These are phyloP conservation scores for Heliocidaris tuberculata DNA, from an alignment of 35 echinoderm and acorn worm genomes.

Conservation along the genomic window DNA sequence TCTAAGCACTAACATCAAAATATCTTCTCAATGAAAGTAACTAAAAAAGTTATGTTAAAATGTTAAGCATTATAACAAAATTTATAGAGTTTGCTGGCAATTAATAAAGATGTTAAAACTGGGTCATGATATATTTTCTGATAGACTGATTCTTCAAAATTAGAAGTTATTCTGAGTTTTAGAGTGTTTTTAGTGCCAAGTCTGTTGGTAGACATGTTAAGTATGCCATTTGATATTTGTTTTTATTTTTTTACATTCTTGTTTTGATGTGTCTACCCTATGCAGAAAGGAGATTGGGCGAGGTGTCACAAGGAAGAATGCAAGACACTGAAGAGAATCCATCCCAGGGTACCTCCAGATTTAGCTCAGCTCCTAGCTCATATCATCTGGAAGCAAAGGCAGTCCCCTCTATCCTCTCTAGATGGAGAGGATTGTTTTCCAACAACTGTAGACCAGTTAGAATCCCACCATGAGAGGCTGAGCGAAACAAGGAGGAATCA, in stretches of 20 bases:
- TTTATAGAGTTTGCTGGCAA: neutral
- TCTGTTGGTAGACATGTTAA: no score
- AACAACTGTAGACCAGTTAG: constrained; percentile 2
- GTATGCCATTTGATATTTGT: neutral
- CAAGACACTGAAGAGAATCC: neutral
- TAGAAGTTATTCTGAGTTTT: no score
- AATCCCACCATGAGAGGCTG: neutral
- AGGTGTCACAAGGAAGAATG: constrained; percentile 32
- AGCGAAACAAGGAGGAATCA: neutral
- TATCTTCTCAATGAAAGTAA: neutral
- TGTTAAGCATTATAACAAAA: neutral
- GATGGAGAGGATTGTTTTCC: constrained; percentile 14
- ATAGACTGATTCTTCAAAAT: no score
- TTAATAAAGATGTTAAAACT: neutral
- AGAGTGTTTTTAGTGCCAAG: no score
- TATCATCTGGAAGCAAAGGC: neutral
- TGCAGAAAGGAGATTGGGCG: constrained; percentile 16
- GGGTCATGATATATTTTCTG: neutral
- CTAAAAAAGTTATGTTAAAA: neutral
- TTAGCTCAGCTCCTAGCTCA: neutral
- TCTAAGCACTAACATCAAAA: neutral
- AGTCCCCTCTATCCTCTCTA: no score
- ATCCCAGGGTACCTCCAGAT: neutral
- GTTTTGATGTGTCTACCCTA: neutral
- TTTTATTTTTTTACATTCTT: neutral